Evolutionary conservation across 2,888 invertebrate species (phyloP).

Genomic region (Pristionchus exspectatus): DNA sequence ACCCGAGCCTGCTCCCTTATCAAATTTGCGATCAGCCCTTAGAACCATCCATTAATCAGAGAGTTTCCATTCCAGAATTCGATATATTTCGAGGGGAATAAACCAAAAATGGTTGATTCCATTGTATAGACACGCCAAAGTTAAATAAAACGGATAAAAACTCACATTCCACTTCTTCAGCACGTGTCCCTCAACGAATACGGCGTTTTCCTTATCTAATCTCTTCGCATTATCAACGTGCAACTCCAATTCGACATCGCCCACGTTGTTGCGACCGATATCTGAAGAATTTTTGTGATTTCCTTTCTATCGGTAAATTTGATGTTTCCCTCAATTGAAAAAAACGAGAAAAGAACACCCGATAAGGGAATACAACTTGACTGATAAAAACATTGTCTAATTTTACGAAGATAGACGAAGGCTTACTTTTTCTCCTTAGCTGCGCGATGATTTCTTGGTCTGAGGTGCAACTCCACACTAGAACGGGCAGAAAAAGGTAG

Average conservation of each 20-base stretch:
- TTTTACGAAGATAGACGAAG: no score
- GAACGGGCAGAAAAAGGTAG: constrained; percentile 26
- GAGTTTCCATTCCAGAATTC: neutral
- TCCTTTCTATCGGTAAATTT: no score
- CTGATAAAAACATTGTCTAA: no score
- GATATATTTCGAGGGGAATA: no score
- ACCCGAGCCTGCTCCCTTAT: neutral
- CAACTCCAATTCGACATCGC: constrained; percentile 21
- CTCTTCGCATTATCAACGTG: constrained; percentile 26
- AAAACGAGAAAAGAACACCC: no score
- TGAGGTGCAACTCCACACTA: constrained; percentile 34
- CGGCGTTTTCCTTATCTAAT: constrained; percentile 27
- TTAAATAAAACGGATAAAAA: neutral
- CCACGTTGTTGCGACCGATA: neutral
- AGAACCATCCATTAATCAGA: no score
- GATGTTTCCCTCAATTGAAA: neutral
- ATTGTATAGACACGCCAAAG: no score
- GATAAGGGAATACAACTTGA: no score
- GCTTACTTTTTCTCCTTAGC: neutral
- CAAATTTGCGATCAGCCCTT: neutral
- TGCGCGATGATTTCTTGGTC: constrained; percentile 26
- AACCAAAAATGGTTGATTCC: no score
- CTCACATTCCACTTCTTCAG: constrained; percentile 9
- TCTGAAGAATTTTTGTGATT: neutral
- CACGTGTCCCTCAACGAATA: constrained; percentile 24